phyloP scores from a whole-genome alignment of 1,140 invertebrate genomes.

The Trachymyrmex septentrionalis region DNA sequence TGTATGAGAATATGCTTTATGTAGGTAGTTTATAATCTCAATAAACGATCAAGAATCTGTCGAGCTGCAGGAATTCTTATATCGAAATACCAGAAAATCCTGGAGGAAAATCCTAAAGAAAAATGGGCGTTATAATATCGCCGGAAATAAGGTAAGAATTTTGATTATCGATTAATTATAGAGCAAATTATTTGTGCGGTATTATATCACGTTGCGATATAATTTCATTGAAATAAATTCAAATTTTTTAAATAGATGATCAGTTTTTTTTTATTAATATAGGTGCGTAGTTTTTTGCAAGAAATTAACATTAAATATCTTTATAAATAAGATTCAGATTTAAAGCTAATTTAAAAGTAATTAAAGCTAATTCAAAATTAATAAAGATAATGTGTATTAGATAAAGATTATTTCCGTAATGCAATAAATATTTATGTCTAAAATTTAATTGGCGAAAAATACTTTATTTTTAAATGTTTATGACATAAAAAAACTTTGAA shows the following conservation, averaged over 20 bases:
- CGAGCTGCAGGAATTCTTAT: slow-evolving; percentile 60
- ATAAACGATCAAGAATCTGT: slow-evolving; percentile 17
- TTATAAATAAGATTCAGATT: background rate
- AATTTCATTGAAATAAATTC: slow-evolving; percentile 6
- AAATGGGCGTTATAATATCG: slow-evolving; percentile 40
- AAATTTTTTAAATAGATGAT: background rate
- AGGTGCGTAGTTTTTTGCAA: background rate
- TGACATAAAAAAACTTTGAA: background rate
- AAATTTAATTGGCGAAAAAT: background rate
- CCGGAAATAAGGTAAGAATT: slow-evolving; percentile 49
- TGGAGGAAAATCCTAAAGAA: no score
- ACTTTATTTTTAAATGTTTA: background rate
- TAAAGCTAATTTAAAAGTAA: background rate
- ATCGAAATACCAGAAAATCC: slow-evolving; percentile 70
- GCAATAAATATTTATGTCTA: background rate
- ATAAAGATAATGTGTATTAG: background rate
- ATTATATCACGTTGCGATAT: background rate
- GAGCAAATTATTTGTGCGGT: background rate
- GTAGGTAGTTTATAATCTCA: background rate
- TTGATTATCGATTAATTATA: slow-evolving; percentile 44
- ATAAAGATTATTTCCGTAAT: background rate
- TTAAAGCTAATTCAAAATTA: background rate
- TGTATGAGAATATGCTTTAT: background rate
- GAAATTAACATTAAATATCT: background rate
- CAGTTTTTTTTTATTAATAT: background rate